phyloP scores from a whole-genome alignment of 2,888 invertebrate genomes.

The Tenodera sinensis region DNA sequence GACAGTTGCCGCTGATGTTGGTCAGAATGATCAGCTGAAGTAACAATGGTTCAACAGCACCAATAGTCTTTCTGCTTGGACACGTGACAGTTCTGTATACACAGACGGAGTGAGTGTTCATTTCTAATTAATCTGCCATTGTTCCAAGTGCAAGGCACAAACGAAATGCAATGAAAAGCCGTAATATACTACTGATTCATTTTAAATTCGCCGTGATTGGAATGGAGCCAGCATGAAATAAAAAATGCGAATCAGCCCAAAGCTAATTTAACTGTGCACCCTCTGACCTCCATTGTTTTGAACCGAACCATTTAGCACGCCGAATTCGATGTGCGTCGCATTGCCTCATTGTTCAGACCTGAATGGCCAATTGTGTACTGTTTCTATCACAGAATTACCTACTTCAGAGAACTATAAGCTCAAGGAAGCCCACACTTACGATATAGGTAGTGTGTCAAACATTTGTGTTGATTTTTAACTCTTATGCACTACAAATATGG shows the following conservation, averaged over 20 bases:
- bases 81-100: not conserved
- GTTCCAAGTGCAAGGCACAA: not conserved
- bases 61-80: too few species aligned
- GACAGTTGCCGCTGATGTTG: too few species aligned
- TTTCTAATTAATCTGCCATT: not conserved
- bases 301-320: not conserved
- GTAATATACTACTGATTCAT: not conserved
- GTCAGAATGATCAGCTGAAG: too few species aligned
- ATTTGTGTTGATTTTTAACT: too few species aligned
- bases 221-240: not conserved
- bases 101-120: not conserved
- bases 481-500: too few species aligned
- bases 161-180: not conserved
- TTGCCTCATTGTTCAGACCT: not conserved
- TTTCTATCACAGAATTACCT: not conserved
- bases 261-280: not conserved
- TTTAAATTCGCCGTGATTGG: not conserved
- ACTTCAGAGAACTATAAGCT: not conserved
- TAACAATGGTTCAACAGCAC: too few species aligned
- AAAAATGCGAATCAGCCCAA: not conserved
- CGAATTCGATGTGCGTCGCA: not conserved
- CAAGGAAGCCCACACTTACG: not conserved
- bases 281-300: not conserved
- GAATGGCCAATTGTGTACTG: not conserved
- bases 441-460: too few species aligned